A percentile compares a stretch with the other conserved stretches of the same genome.
Evolutionary conservation across 2,888 invertebrate genomes (phyloP).

Genomic region (Melanophora roralis): DNA sequence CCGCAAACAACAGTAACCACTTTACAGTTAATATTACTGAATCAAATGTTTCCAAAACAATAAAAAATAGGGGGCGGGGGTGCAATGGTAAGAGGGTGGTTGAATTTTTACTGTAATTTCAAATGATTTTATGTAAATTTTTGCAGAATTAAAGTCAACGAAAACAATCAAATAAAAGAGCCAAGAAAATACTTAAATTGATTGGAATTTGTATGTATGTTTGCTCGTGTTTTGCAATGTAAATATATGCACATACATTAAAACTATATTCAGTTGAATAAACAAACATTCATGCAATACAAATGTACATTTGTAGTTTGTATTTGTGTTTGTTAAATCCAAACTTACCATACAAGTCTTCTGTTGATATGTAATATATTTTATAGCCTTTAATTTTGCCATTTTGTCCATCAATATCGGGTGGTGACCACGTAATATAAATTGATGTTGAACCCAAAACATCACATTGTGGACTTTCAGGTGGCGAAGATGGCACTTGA

Average conservation of each 20-base stretch:
- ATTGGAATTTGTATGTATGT: not conserved
- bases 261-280: not conserved
- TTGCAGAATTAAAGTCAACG: not conserved
- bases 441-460: conserved; percentile 90
- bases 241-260: not conserved
- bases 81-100: not conserved
- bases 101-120: not conserved
- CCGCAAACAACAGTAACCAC: too few relatives aligned
- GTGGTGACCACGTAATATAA: conserved; percentile 91
- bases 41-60: too few relatives aligned
- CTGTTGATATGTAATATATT: conserved; percentile 87
- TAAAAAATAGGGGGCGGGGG: too few relatives aligned
- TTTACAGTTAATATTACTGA: too few relatives aligned
- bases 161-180: not conserved
- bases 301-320: too few relatives aligned
- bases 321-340: conserved; percentile 65
- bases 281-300: too few relatives aligned
- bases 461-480: conserved; percentile 88
- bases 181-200: not conserved
- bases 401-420: conserved; percentile 88
- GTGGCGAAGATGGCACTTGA: conserved; percentile 90
- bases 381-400: conserved; percentile 91
- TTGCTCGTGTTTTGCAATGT: not conserved
- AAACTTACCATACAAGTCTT: conserved; percentile 86
- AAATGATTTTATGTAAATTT: conserved; percentile 34